Base-by-base conservation (phyloP, 2,113 vertebrate genomes). In the Varanus komodoensis region DNA sequence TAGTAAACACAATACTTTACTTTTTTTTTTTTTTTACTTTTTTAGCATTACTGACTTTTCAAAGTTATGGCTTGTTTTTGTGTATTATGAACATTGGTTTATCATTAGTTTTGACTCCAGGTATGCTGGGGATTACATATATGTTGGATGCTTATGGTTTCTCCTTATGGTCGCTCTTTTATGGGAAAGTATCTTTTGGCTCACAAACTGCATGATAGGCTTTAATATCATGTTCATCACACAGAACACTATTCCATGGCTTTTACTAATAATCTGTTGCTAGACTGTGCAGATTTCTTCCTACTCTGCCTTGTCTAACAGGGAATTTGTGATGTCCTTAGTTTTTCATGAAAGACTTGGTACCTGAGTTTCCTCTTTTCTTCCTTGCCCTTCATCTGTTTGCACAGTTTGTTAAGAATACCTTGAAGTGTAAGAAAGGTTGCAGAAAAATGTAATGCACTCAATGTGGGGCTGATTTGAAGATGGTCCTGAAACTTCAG, bases 201-300 rank as follows among this genome's bases (percentile, higher is more conserved):
- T 57, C 8, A 25, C 21, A 80, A 1, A 87, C 5, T 12, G 57
- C 77, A 69, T 61, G 27, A 88, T 21, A 50, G 3, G 44, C 48
- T 90, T 90, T 86, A 90, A 61, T 12, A 27, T 2, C 79, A 12
- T 19, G 1, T 71, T 75, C 44, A 80, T 67, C 64, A 87, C 89
- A 84, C 7, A 1, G 12, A 86, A 48, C 29, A 34, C 19, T 82
- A 48, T 34, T 27, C 0, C 9, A 0, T 25, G 7, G 64, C 48
- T 34, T 73, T 32, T 21, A 23, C 5, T 44, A 17, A 54, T 1
- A 71, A 25, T 23, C 17, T 2, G 38, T 27, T 89, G n/a, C 86
- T 91, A 78, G 74, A 91, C 89, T 91, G 84, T 0, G 0, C 21
- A 8, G 64, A 44, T 61, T 84, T 52, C 38, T 87, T 3, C 48